Evolutionary conservation across 2,113 vertebrate species (phyloP).

Genomic region (Oryzias celebensis): DNA sequence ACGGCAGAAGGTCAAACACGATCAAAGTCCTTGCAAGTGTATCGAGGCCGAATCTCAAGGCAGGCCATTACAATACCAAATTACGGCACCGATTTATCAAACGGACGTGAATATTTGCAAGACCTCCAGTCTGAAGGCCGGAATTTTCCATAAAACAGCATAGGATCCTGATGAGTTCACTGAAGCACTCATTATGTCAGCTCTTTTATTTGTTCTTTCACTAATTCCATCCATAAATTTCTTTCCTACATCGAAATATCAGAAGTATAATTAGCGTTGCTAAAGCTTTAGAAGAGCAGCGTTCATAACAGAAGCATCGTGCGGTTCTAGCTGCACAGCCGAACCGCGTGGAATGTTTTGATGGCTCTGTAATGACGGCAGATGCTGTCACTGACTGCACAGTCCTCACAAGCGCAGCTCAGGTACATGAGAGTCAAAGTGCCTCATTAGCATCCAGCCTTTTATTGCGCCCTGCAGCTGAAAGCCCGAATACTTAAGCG

Average conservation of each 20-base stretch:
- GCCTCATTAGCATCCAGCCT: constrained; percentile 58
- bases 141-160: constrained; percentile 5
- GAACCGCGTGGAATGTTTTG: constrained; percentile 53
- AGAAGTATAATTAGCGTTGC: constrained; percentile 45
- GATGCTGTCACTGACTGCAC: constrained; percentile 31
- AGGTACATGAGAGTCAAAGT: constrained; percentile 28
- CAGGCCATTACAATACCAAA: background rate
- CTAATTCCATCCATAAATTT: constrained; percentile 17
- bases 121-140: background rate
- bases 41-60: background rate
- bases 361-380: constrained; percentile 61
- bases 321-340: constrained; percentile 8
- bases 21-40: constrained; percentile 9
- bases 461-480: constrained; percentile 22
- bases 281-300: constrained; percentile 20
- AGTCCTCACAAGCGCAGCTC: constrained; percentile 21
- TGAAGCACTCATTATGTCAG: background rate
- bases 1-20: constrained; percentile 33
- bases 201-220: constrained; percentile 16
- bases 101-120: background rate
- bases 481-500: constrained; percentile 25
- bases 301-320: constrained; percentile 22
- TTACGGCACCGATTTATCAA: background rate
- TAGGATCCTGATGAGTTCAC: background rate
- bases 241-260: constrained; percentile 22